These are phyloP conservation scores for Poecilia picta DNA, from an alignment of 2,797 vertebrate species.

Conservation along the genomic window DNA sequence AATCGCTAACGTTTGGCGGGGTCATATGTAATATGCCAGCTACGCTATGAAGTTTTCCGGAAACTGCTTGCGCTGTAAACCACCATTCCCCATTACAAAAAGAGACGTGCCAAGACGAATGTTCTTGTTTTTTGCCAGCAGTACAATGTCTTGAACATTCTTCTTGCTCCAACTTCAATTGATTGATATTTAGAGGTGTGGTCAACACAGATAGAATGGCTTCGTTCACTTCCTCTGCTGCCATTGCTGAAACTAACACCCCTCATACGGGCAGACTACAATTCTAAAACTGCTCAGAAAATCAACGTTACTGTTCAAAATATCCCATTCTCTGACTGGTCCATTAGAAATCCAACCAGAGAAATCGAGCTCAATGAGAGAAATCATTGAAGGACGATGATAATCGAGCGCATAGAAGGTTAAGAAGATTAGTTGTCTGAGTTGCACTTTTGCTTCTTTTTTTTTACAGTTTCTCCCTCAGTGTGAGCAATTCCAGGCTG, in stretches of 20 bases:
- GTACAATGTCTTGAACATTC: background rate
- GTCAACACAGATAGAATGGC: background rate
- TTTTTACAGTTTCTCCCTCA: background rate
- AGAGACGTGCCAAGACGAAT: too few relatives aligned
- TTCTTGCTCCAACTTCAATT: background rate
- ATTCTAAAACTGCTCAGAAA: too few relatives aligned
- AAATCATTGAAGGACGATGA: background rate
- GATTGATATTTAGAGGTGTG: background rate
- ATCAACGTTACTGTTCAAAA: too few relatives aligned
- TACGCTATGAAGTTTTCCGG: too few relatives aligned
- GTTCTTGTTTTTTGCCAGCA: too few relatives aligned
- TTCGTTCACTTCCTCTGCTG: background rate
- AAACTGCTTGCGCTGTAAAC: too few relatives aligned
- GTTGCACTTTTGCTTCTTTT: background rate
- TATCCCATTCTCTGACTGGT: too few relatives aligned
- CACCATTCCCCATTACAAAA: too few relatives aligned
- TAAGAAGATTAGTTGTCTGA: background rate
- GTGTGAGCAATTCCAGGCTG: background rate
- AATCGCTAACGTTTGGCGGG: background rate
- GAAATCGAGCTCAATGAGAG: too few relatives aligned
- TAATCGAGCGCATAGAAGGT: background rate
- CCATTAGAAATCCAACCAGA: too few relatives aligned
- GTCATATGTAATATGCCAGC: too few relatives aligned
- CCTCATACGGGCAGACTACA: too few relatives aligned
- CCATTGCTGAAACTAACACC: background rate